Evolutionary conservation across 2,113 vertebrate species (phyloP).

Genomic region (Craseonycteris thonglongyai): DNA sequence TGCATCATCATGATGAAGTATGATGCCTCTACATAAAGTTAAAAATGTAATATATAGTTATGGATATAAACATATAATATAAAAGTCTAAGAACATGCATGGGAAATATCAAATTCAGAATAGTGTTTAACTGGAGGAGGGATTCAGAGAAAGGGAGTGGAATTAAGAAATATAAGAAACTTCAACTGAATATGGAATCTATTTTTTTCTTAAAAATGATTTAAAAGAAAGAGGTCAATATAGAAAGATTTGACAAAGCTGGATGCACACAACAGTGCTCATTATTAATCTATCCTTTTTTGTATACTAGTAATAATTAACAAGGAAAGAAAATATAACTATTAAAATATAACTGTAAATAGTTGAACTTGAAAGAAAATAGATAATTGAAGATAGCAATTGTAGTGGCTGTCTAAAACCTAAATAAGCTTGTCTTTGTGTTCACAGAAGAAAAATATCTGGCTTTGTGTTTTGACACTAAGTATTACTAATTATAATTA

Average conservation of each 20-base stretch:
- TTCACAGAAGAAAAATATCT: not conserved
- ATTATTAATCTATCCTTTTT: not conserved
- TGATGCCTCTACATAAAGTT: not conserved
- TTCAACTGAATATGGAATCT: not conserved
- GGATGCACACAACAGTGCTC: not conserved
- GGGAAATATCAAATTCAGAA: not conserved
- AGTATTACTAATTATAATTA: not conserved
- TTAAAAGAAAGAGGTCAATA: not conserved
- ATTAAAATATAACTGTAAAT: not conserved
- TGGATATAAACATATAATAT: not conserved
- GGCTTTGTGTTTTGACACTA: not conserved
- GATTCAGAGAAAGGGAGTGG: not conserved
- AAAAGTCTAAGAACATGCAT: not conserved
- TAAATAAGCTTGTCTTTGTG: not conserved
- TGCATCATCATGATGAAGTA: not conserved
- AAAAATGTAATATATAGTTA: not conserved
- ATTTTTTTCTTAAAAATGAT: not conserved
- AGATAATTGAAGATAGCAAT: not conserved
- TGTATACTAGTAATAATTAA: not conserved
- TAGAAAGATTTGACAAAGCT: conserved; percentile 2
- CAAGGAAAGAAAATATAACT: not conserved
- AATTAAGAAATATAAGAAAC: not conserved
- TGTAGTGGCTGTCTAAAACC: not conserved
- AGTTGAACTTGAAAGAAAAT: not conserved
- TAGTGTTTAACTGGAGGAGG: not conserved